Percentiles rank a stretch among this genome's conserved stretches.
Evolutionary conservation across 2,797 vertebrate genomes (phyloP).

Genomic region (Babyrousa celebensis): DNA sequence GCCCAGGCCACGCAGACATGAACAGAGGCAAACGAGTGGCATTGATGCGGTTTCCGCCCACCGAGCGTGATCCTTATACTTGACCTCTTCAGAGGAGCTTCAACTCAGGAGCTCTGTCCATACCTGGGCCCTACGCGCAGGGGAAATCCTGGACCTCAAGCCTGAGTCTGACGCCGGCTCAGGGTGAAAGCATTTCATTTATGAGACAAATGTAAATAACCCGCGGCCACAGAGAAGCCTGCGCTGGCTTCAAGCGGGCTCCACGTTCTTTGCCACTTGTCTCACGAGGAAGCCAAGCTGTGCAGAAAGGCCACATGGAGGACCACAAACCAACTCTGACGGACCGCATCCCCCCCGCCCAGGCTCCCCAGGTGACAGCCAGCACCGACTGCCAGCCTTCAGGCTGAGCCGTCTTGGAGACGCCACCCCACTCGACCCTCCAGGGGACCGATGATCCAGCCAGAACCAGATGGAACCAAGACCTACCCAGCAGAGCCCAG

Average conservation of each 20-base stretch:
- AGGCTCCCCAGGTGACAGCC: neutral
- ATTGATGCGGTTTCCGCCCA: neutral
- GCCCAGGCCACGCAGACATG: neutral
- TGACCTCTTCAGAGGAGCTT: neutral
- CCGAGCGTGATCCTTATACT: neutral
- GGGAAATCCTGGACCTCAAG: neutral
- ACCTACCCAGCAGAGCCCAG: neutral
- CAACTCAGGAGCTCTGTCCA: too few species aligned
- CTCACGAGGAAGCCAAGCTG: neutral
- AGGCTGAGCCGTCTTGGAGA: neutral
- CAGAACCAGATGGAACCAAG: neutral
- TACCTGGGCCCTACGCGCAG: neutral
- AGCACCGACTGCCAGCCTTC: neutral
- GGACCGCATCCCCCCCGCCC: neutral
- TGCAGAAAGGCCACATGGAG: neutral
- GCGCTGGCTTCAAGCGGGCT: neutral
- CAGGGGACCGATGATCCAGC: neutral
- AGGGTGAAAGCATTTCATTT: neutral
- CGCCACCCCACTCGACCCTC: neutral
- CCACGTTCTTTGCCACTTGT: neutral
- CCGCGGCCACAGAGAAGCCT: neutral
- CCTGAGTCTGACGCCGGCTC: neutral
- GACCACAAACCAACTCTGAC: neutral
- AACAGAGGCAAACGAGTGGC: neutral
- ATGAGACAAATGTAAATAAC: neutral